Evolutionary conservation across 2,797 vertebrate species (phyloP), one percentile per base, ranked within the genome.

Genomic region (Rhynchonycteris naso): DNA sequence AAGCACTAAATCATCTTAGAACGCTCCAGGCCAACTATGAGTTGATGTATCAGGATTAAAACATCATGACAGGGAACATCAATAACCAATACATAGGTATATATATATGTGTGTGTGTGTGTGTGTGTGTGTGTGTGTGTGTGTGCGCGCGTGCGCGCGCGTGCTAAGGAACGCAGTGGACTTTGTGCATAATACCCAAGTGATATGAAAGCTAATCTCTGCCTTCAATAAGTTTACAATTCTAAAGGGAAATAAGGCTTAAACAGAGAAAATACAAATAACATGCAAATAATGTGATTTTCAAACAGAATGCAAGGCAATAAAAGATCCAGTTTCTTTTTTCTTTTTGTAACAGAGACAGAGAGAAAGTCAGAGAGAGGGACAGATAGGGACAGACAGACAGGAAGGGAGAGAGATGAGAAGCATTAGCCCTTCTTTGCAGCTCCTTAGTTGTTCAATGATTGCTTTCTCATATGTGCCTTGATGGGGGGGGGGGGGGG

Each of bases 301-400:
- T 85, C 35, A 52, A 92, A 89, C 15, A 93, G 90, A 80, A 93
- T 30, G 30, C 16, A 86, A 82, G 12, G 16, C n/a, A 78, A 78
- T 59, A 74, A 54, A 76, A 69, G 30, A 63, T 66, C 61, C 74
- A 43, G 7, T 38, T 83, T 81, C 66, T 93, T 43, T 43, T 43
- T 7, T 43, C 7, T 43, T 43, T 43, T 43, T 43, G 43, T 43
- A 43, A 43, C 43, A 43, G 7, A 43, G 38, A 43, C 38, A 43
- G 38, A 43, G 38, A 43, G 38, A 43, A 7, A 43, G 43, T 6
- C 5, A 43, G 5, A 43, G 43, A 43, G 43, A 43, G 43, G 43
- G 8, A 43, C 43, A 43, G 8, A 43, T 43, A 43, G 5, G 43
- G 43, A 43, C 43, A 43, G 3, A 43, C 43, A 43, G 43, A 43